Evolutionary conservation across 2,113 vertebrate species (phyloP), one percentile per base, ranked within the genome.

Genomic region (Pterocles orientalis): DNA sequence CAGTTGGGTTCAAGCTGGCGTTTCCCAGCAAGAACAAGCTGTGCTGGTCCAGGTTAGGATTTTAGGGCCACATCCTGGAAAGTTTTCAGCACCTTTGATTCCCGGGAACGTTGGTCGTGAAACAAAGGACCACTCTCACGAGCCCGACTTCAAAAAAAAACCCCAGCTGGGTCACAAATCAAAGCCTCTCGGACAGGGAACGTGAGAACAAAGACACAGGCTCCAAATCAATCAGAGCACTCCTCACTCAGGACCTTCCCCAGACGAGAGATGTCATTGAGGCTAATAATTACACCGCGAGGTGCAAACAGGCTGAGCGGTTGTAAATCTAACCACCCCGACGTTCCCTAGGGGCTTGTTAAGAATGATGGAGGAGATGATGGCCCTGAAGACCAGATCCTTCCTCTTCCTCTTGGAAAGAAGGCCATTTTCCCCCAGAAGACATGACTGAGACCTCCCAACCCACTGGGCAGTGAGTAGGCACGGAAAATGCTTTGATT

Each of bases 401-500:
- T 81, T 71, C 47, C 61, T 54, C 43, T 58, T 57, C 57, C 36
- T 58, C n/a, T 48, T 68, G 80, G 69, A 58, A 50, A 82, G 23
- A 41, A 83, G 36, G 36, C 20, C 9, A 4, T 45, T 43, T 83
- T 18, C 41, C 77, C 36, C n/a, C 68, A 64, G 51, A 29, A 80
- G 36, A 51, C 68, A 12, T 3, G 41, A 25, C 18, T 1, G 12
- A 62, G 64, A 34, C 9, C 18, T 69, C 41, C 71, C 23, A 65
- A 10, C 7, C 12, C 28, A 12, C 2, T 8, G 14, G 16, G 43
- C 20, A 53, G 21, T 0, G 0, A 77, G 57, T 0, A 19, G 24
- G 39, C 11, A 58, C 2, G 39, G 51, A n/a, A 72, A 92, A 54
- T 7, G 39, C 33, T 76, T 31, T 43, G 33, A 47, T 94, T 64